A percentile compares a stretch with the other conserved stretches of the same genome.
Evolutionary conservation across 30 jellyfish, hydroid and myxozoan genomes (phyloP).

Genomic region (Aurelia aurita): DNA sequence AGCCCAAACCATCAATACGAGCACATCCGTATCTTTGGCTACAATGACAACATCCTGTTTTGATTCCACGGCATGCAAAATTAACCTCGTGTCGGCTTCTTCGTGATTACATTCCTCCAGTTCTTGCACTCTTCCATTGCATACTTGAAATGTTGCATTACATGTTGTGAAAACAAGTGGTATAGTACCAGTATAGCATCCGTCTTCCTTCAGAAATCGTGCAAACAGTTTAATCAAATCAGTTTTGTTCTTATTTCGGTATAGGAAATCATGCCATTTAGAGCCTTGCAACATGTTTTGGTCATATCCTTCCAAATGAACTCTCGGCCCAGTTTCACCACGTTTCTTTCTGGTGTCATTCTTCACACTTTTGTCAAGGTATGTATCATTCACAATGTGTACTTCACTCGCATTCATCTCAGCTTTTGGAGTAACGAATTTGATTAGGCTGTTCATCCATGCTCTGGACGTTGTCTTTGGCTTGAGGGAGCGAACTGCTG

Average conservation of each 20-base stretch:
- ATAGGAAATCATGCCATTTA: constrained; percentile 35
- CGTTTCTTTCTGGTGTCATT: constrained; percentile 47
- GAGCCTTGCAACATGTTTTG: constrained; percentile 61
- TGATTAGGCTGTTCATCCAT: constrained; percentile 37
- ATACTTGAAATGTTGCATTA: constrained; percentile 43
- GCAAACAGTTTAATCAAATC: constrained; percentile 51
- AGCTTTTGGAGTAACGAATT: constrained; percentile 8
- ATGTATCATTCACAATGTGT: constrained; percentile 51
- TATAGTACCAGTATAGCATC: constrained; percentile 44
- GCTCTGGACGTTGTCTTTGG: constrained; percentile 52
- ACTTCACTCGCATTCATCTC: constrained; percentile 47
- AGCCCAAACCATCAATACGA: constrained; percentile 41
- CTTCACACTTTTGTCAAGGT: constrained; percentile 35
- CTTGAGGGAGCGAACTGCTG: constrained; percentile 47
- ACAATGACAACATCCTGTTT: constrained; percentile 48
- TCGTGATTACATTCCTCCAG: constrained; percentile 30
- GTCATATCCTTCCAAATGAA: constrained; percentile 66
- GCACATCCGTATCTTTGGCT: constrained; percentile 44
- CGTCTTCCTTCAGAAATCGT: constrained; percentile 50
- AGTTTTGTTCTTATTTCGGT: constrained; percentile 47
- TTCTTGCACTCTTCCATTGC: constrained; percentile 50
- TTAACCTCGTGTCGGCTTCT: constrained; percentile 51
- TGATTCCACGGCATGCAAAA: constrained; percentile 36
- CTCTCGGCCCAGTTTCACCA: constrained; percentile 59
- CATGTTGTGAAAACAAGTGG: constrained; percentile 56